Evolutionary conservation across 2,797 vertebrate genomes (phyloP).

Genomic region (Cossypha dichroa): DNA sequence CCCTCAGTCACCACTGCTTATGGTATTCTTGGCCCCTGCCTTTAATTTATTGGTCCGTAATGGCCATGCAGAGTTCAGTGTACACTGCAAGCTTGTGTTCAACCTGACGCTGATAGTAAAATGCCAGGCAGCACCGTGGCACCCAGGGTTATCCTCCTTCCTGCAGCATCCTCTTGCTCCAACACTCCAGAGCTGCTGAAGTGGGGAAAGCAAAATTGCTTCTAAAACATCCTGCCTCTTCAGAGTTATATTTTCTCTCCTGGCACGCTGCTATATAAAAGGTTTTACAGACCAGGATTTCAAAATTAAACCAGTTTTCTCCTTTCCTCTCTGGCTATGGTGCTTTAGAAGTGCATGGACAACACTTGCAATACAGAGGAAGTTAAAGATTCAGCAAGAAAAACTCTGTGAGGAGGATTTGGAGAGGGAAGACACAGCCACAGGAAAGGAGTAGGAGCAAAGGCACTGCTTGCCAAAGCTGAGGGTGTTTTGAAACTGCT

Average conservation of each 20-base stretch:
- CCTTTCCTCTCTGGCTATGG: background rate
- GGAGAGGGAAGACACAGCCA: background rate
- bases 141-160: background rate
- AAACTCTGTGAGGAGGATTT: background rate
- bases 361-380: background rate
- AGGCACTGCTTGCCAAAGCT: background rate
- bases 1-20: background rate
- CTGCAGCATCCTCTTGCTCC: background rate
- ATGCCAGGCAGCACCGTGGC: background rate
- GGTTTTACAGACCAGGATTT: background rate
- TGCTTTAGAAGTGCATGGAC: background rate
- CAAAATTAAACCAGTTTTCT: background rate
- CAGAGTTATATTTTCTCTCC: background rate
- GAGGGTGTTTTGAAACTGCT: background rate
- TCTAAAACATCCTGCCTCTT: background rate
- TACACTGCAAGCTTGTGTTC: background rate
- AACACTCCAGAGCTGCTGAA: background rate
- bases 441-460: background rate
- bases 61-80: background rate
- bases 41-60: background rate
- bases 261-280: background rate
- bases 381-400: background rate
- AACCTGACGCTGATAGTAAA: background rate
- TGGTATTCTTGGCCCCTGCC: background rate
- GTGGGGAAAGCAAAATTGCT: background rate